phyloP scores from a whole-genome alignment of 2,113 vertebrate genomes.

The Illadopsis cleaveri region DNA sequence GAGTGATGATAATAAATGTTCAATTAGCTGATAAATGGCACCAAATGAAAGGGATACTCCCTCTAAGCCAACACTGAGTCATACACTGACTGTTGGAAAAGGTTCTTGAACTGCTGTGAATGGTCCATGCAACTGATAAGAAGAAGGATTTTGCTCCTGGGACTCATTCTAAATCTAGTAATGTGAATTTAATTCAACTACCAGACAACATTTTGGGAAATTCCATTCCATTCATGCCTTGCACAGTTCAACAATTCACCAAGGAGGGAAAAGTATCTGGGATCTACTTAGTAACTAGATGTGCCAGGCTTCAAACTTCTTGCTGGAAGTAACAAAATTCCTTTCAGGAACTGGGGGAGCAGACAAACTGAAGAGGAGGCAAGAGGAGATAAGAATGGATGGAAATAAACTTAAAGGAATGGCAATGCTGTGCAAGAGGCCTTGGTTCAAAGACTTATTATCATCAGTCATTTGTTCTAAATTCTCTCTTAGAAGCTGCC shows the following conservation, averaged over 20 bases:
- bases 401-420: constrained; percentile 13
- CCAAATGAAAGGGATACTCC: not conserved
- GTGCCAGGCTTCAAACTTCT: not conserved
- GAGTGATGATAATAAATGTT: not conserved
- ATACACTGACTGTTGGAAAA: not conserved
- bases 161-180: not conserved
- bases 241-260: not conserved
- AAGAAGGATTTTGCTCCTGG: not conserved
- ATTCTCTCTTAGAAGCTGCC: not conserved
- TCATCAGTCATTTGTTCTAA: not conserved
- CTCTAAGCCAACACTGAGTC: not conserved
- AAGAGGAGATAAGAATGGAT: constrained; percentile 22
- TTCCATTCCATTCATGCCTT: not conserved
- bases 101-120: not conserved
- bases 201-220: not conserved
- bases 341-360: not conserved
- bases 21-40: not conserved
- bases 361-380: not conserved
- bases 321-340: constrained; percentile 6
- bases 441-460: constrained; percentile 19
- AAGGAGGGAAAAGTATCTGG: not conserved
- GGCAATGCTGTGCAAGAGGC: not conserved
- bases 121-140: not conserved
- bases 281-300: not conserved
- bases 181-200: not conserved